Evolutionary conservation across 2,888 invertebrate genomes (phyloP).

Genomic region (Leistus spinibarbis): DNA sequence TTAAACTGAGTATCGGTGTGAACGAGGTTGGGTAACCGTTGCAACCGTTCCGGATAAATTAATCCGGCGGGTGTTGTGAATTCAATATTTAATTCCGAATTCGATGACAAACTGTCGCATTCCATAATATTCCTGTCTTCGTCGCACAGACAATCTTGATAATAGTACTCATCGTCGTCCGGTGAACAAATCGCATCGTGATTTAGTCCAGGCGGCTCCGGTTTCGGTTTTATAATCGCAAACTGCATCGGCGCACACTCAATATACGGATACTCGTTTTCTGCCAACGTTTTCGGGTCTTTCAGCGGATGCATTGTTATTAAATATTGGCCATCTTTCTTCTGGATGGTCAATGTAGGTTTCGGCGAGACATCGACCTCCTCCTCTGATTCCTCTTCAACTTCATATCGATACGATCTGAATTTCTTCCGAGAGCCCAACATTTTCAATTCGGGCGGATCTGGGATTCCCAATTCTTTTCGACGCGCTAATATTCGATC

Average conservation of each 20-base stretch:
- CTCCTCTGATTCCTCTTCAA: constrained; percentile 56
- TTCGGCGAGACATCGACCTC: constrained; percentile 61
- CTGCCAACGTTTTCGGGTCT: constrained; percentile 62
- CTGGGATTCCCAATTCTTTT: constrained; percentile 48
- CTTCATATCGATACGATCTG: constrained; percentile 51
- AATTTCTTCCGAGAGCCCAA: constrained; percentile 51
- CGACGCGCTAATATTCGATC: constrained; percentile 51
- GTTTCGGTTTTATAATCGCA: constrained; percentile 67
- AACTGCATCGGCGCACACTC: constrained; percentile 72
- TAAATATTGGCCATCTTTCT: constrained; percentile 68
- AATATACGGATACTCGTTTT: constrained; percentile 70
- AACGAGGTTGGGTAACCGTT: constrained; percentile 57
- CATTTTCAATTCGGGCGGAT: constrained; percentile 43
- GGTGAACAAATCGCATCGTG: constrained; percentile 61
- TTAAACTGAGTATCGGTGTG: constrained; percentile 69
- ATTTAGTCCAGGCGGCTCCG: constrained; percentile 60
- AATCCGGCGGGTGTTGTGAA: constrained; percentile 75
- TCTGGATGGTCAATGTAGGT: constrained; percentile 68
- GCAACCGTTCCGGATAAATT: constrained; percentile 64
- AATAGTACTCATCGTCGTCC: constrained; percentile 46
- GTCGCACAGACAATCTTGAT: constrained; percentile 45
- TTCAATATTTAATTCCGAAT: constrained; percentile 72
- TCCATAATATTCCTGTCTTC: constrained; percentile 55
- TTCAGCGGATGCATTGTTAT: constrained; percentile 72
- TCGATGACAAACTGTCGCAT: constrained; percentile 61